A percentile compares a stretch with the other conserved stretches of the same genome.
These are phyloP conservation scores for Pyrochroa serraticornis DNA, from an alignment of 2,888 invertebrate genomes.

Conservation along the genomic window DNA sequence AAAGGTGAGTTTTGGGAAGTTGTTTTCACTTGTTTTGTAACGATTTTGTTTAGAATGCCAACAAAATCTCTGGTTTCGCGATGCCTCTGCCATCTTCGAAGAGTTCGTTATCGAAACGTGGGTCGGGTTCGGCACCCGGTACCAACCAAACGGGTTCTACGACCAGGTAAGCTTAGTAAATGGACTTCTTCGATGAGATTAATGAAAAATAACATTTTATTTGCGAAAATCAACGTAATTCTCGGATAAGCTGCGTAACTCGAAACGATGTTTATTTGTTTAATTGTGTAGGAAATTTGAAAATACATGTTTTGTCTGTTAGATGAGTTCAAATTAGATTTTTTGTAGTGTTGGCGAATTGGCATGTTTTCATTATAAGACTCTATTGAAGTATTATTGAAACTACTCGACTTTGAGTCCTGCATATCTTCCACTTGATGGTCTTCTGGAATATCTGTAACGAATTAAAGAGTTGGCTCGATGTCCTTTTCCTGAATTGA, in stretches of 20 bases:
- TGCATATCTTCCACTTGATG: constrained; percentile 15
- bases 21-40: no score
- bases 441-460: constrained; percentile 3
- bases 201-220: neutral
- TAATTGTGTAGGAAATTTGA: constrained; percentile 43
- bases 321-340: constrained; percentile 37
- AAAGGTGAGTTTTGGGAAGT: constrained; percentile 59
- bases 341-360: constrained; percentile 48
- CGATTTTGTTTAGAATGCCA: constrained; percentile 47
- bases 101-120: constrained; percentile 53
- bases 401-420: constrained; percentile 4
- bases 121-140: constrained; percentile 51
- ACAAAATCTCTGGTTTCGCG: constrained; percentile 53
- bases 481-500: no score
- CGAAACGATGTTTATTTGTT: constrained; percentile 21
- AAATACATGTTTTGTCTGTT: constrained; percentile 36
- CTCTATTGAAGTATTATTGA: constrained; percentile 1
- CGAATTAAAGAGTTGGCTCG: no score
- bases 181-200: neutral
- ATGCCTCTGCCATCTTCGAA: constrained; percentile 54
- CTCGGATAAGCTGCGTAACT: no score
- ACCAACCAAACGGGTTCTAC: constrained; percentile 51
- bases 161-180: constrained; percentile 49
- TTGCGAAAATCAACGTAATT: no score
- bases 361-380: constrained; percentile 36